Evolutionary conservation across 2,797 vertebrate genomes (phyloP).

Genomic region (Hemibagrus guttatus): DNA sequence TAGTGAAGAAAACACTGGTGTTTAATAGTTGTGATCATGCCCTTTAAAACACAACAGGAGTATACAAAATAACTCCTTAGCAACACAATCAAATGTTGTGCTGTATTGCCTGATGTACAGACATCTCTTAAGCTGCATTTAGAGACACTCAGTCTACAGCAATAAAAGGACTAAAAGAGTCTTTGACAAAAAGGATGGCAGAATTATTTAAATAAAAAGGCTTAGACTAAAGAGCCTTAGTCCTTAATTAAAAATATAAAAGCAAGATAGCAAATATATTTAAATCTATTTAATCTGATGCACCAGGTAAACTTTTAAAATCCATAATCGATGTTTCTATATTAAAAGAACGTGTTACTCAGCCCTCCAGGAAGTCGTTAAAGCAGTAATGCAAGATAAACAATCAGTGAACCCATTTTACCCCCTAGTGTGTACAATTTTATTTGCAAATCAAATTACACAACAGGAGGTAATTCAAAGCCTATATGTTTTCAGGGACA

Average conservation of each 20-base stretch:
- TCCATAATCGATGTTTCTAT: conserved; percentile 44
- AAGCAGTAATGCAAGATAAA: conserved; percentile 39
- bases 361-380: conserved; percentile 44
- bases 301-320: conserved; percentile 33
- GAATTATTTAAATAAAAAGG: conserved; percentile 42
- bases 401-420: conserved; percentile 45
- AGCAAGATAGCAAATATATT: conserved; percentile 35
- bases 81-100: neutral
- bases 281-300: conserved; percentile 30
- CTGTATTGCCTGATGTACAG: neutral
- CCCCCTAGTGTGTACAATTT: conserved; percentile 40
- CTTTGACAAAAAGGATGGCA: conserved; percentile 25
- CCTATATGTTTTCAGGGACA: conserved; percentile 26
- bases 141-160: neutral
- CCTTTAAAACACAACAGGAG: neutral
- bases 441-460: conserved; percentile 41
- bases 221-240: neutral
- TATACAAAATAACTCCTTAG: neutral
- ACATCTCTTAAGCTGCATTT: neutral
- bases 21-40: neutral
- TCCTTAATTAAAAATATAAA: neutral
- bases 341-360: conserved; percentile 46
- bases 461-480: conserved; percentile 21
- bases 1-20: conserved; percentile 17
- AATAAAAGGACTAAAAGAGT: neutral